phyloP scores from a whole-genome alignment of 2,888 invertebrate genomes.

The Drosophila prolongata region DNA sequence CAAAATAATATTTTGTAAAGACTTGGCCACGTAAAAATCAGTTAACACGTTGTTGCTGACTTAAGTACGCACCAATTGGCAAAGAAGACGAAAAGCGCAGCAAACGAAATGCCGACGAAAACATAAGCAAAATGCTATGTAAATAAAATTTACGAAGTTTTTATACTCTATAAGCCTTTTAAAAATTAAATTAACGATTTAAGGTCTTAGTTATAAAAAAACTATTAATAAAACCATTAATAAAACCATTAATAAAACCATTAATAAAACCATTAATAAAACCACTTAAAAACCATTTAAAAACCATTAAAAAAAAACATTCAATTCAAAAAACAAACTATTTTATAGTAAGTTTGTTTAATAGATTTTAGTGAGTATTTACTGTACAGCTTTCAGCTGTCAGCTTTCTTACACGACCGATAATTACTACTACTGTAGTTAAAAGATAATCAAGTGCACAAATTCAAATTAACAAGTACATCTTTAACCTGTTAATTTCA shows the following conservation, averaged over 20 bases:
- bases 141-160: background rate
- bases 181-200: too few relatives aligned
- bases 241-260: too few relatives aligned
- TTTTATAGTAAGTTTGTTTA: too few relatives aligned
- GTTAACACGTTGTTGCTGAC: conserved; percentile 64
- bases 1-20: conserved; percentile 8
- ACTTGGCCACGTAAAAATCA: conserved; percentile 30
- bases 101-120: conserved; percentile 9
- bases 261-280: too few relatives aligned
- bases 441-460: background rate
- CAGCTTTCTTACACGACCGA: too few relatives aligned
- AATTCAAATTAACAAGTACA: too few relatives aligned
- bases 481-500: background rate
- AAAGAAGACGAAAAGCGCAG: conserved; percentile 55
- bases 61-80: conserved; percentile 62
- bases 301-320: too few relatives aligned
- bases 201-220: background rate
- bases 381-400: too few relatives aligned
- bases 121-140: conserved; percentile 11
- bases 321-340: too few relatives aligned
- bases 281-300: too few relatives aligned
- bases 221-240: background rate
- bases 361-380: too few relatives aligned
- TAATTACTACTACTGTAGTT: too few relatives aligned
- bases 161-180: background rate